These are phyloP conservation scores for Poecile montanus DNA, from an alignment of 2,797 vertebrate genomes.

Conservation along the genomic window DNA sequence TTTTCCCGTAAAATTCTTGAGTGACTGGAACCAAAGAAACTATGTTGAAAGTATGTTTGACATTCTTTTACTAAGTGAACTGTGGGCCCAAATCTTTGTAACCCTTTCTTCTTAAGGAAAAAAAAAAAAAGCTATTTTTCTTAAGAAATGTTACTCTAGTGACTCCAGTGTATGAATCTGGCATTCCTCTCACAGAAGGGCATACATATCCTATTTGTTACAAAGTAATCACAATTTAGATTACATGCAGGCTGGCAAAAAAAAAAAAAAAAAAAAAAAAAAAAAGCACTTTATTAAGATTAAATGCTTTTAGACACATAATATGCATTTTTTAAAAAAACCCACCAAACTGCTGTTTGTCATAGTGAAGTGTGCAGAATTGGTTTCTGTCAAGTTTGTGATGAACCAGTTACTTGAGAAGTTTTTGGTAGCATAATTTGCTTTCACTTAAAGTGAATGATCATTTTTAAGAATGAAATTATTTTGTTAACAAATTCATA, in stretches of 20 bases:
- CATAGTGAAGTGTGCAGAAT: background rate
- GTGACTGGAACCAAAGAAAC: background rate
- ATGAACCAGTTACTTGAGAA: background rate
- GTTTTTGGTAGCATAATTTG: background rate
- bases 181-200: background rate
- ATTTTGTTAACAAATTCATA: background rate
- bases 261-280: background rate
- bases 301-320: background rate
- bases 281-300: background rate
- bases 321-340: background rate
- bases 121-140: background rate
- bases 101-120: background rate
- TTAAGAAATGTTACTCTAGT: background rate
- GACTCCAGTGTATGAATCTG: background rate
- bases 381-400: background rate
- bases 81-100: background rate
- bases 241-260: background rate
- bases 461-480: background rate
- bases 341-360: background rate
- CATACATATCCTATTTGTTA: background rate
- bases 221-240: background rate
- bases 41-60: background rate
- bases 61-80: background rate
- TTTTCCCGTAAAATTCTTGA: background rate
- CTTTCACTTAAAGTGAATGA: background rate